A percentile compares a stretch with the other conserved stretches of the same genome.
Conservation (phyloP, 1,140 invertebrate species). For the Temnothorax nylanderi region DNA sequence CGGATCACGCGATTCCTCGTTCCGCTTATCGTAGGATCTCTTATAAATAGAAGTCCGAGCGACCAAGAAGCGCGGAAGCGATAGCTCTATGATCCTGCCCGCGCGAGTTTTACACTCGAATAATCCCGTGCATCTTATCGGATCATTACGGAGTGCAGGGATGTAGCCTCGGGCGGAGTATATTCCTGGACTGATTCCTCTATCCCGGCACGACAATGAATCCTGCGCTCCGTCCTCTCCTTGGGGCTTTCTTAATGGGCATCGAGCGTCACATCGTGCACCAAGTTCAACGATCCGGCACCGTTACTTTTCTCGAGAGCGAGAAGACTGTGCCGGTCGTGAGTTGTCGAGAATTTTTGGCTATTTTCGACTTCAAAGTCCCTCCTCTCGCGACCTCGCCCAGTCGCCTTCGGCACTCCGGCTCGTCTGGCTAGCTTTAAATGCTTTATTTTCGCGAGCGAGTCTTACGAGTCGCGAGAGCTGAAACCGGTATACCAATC, state of each 20-base stretch:
- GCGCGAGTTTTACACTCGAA: constrained; percentile 57
- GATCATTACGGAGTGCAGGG: constrained; percentile 52
- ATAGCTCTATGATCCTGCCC: constrained; percentile 47
- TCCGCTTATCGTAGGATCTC: constrained; percentile 21
- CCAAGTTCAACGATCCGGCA: constrained; percentile 75
- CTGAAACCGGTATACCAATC: constrained; percentile 12
- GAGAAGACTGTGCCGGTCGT: not conserved
- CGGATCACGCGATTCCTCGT: constrained; percentile 43
- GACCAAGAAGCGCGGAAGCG: constrained; percentile 5
- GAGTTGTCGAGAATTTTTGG: constrained; percentile 72
- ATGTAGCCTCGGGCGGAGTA: constrained; percentile 3
- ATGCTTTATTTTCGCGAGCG: constrained; percentile 73
- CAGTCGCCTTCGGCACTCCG: constrained; percentile 39
- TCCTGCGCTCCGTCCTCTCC: constrained; percentile 38
- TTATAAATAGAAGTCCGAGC: constrained; percentile 32
- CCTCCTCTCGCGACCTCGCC: not conserved
- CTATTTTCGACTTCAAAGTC: constrained; percentile 81
- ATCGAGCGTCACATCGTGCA: constrained; percentile 55
- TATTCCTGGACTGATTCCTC: constrained; percentile 41
- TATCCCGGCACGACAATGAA: constrained; percentile 64
- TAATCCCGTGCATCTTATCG: constrained; percentile 66
- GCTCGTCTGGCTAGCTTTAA: constrained; percentile 69
- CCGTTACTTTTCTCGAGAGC: constrained; percentile 74
- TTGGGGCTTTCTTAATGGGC: constrained; percentile 59
- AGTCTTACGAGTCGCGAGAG: constrained; percentile 6